phyloP scores from a whole-genome alignment of 2,888 invertebrate species.

The Eupithecia abbreviata region DNA sequence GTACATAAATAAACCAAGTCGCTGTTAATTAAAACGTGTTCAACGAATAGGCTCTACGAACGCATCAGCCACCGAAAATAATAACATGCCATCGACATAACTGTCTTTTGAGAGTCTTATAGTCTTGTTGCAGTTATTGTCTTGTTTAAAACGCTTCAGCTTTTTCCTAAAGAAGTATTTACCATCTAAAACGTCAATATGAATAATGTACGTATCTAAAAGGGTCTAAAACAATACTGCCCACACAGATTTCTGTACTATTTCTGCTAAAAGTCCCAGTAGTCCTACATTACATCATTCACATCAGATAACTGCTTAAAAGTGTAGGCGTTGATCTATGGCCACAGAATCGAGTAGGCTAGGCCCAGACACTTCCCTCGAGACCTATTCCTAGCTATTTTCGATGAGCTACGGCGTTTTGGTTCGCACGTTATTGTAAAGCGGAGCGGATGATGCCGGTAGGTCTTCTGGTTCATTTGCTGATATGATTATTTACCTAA shows the following conservation, averaged over 20 bases:
- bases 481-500: not conserved
- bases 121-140: not conserved
- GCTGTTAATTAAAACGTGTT: not conserved
- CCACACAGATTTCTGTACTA: not conserved
- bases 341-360: not conserved
- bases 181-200: not conserved
- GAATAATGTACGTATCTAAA: not conserved
- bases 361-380: not conserved
- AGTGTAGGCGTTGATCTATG: slow-evolving; percentile 4
- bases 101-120: not conserved
- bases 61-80: not conserved
- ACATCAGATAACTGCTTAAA: not conserved
- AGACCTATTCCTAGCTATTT: slow-evolving; percentile 1
- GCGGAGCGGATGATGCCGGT: slow-evolving; percentile 16
- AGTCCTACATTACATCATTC: not conserved
- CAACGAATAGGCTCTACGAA: not conserved
- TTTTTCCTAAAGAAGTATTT: not conserved
- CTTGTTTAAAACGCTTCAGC: not conserved
- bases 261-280: not conserved
- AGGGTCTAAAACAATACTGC: not conserved
- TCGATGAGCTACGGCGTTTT: not conserved
- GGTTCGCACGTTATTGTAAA: not conserved
- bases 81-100: slow-evolving; percentile 1
- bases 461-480: not conserved
- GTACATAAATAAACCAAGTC: not conserved